A percentile compares a stretch with the other conserved stretches of the same genome.
phyloP scores from a whole-genome alignment of 2,888 invertebrate species.

The Ommatoiulus sabulosus region DNA sequence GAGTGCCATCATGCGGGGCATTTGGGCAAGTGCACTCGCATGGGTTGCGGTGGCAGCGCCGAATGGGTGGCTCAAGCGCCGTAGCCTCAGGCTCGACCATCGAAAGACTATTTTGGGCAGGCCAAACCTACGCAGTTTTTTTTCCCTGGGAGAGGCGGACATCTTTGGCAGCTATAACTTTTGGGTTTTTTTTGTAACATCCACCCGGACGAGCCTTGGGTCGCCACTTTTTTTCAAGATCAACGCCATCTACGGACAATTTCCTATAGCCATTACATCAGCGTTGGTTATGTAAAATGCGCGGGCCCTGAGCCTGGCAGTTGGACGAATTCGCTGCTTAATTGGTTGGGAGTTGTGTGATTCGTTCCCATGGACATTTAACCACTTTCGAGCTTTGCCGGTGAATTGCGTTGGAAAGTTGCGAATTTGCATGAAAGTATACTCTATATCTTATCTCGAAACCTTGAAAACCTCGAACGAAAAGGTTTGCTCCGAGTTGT shows the following conservation, averaged over 20 bases:
- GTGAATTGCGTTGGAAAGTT: background rate
- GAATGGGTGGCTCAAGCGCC: constrained; percentile 4
- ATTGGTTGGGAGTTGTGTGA: constrained; percentile 25
- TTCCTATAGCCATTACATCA: background rate
- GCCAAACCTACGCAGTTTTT: background rate
- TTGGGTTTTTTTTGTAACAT: background rate
- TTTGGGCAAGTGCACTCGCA: background rate
- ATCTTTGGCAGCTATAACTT: background rate
- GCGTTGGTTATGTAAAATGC: background rate
- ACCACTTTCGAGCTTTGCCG: background rate
- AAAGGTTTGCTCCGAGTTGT: background rate
- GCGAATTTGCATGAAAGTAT: constrained; percentile 20
- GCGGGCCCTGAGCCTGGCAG: background rate
- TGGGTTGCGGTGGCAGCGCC: background rate
- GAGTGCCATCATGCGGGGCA: constrained; percentile 14
- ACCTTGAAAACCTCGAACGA: background rate
- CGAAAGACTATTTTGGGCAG: background rate
- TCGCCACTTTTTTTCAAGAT: background rate
- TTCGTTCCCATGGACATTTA: background rate
- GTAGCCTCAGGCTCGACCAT: background rate
- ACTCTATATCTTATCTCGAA: constrained; percentile 15
- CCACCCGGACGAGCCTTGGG: background rate
- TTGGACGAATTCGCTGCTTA: background rate
- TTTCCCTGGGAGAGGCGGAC: too few species aligned
- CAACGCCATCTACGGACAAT: background rate